Base-by-base conservation (phyloP, 2,888 invertebrate species). In the Suillia variegata region DNA sequence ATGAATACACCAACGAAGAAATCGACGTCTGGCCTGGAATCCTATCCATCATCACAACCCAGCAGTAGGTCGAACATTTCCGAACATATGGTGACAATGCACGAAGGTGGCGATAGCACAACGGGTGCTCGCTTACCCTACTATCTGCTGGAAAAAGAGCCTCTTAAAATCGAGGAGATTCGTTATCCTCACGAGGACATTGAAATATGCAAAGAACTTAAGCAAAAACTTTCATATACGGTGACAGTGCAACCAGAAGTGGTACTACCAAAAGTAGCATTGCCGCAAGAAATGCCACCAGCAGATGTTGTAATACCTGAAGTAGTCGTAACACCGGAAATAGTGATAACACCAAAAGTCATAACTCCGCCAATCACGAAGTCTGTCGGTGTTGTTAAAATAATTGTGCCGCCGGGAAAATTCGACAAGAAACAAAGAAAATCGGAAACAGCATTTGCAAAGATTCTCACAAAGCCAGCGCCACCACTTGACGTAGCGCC, bases 151-250 rank as follows among this genome's bases (percentile, higher is more conserved):
- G 52, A 5, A 38, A 26, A 26, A 10, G 55, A 59, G 26, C 55
- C 59, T 4, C 31, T 56, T 15, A 47, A 55, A 24, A 59, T 59
- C 12, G 59, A 59, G 4, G 59, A 59, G 26, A 59, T 59, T 4
- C 4, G 38, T 4, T 38, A n/a, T n/a, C 38, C 15, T 13, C 3
- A n/a, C 13, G n/a, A 38, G 3, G 38, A n/a, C 38, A 38, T 10
- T n/a, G 15, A 38, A 4, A 26, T 10, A 10, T 5, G 10, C 26
- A 26, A 26, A 26, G 15, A 10, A n/a, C 4, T n/a, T 10, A 38
- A 5, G n/a, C 6, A 38, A 3, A n/a, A 33, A 5, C 21, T 15
- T 22, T 6, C 13, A 54, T 8, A 13, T 4, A 38, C 38, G 12
- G 15, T 4, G n/a, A n/a, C 38, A 13, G 38, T n/a, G 13, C 38